These are phyloP conservation scores for Festucalex cinctus DNA, from an alignment of 2,113 vertebrate species.

Conservation along the genomic window DNA sequence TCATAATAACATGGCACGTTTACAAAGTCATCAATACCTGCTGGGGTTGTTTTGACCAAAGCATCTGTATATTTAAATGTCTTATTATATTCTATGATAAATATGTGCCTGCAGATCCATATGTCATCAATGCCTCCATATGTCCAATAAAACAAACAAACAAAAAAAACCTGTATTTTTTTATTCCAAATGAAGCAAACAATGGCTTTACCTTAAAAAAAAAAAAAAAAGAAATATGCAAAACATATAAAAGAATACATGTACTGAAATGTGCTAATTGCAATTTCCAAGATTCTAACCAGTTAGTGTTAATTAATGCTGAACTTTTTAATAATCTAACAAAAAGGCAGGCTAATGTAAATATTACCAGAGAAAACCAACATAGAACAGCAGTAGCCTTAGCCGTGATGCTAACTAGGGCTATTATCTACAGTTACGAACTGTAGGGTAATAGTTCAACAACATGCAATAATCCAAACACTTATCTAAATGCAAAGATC, in stretches of 20 bases:
- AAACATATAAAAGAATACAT: neutral
- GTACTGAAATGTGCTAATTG: neutral
- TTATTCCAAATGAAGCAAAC: slow-evolving; percentile 16
- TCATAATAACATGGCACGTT: slow-evolving; percentile 10
- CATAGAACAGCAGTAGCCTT: neutral
- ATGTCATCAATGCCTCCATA: slow-evolving; percentile 56
- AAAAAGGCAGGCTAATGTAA: too few relatives aligned
- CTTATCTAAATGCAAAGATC: neutral
- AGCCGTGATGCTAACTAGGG: neutral
- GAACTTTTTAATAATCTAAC: too few relatives aligned
- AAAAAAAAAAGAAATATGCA: neutral
- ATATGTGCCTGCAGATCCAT: slow-evolving; percentile 64
- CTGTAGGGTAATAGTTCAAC: neutral
- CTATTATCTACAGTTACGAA: neutral
- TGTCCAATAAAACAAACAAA: slow-evolving; percentile 49
- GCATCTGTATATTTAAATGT: slow-evolving; percentile 49
- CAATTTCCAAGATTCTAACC: too few relatives aligned
- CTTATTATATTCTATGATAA: slow-evolving; percentile 57
- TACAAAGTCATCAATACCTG: slow-evolving; percentile 43
- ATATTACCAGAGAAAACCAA: too few relatives aligned
- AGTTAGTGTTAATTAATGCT: too few relatives aligned
- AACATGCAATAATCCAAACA: neutral
- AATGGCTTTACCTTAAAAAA: neutral
- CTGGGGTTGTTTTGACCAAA: slow-evolving; percentile 36
- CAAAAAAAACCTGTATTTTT: slow-evolving; percentile 54